Evolutionary conservation across 1,140 invertebrate species (phyloP), one percentile per base, ranked within the genome.

Genomic region (Camponotus floridanus): DNA sequence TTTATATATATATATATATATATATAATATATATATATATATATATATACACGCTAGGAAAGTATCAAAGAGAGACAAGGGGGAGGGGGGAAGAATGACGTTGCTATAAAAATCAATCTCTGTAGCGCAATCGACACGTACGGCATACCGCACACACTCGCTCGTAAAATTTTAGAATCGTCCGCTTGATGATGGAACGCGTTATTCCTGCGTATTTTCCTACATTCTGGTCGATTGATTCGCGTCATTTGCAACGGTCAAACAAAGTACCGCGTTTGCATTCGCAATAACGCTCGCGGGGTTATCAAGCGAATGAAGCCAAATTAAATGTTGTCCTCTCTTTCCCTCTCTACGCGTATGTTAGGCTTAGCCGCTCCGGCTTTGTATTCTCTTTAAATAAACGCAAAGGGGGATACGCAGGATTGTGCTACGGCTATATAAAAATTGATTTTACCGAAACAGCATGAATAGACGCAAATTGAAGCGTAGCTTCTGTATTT

Each of bases 251-350:
- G 51, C 45, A 15, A 68, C 45, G 15, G 45, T 55, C 67, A 33
- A 59, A n/a, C 13, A 59, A 73, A 42, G 51, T 73, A 73, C 71
- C 15, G 65, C 71, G 36, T 73, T 81, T 81, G 36, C 36, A 39
- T 57, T 45, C 51, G 51, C 39, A 21, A 21, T 59, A 59, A 55
- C 21, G 51, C 67, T 26, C 68, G 51, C 36, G 51, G 67, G 51
- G 8, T 73, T 73, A 61, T 73, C 36, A 68, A 71, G 26, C 45
- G 67, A 18, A 18, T 13, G 26, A 71, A 73, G 51, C n/a, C 26
- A 59, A 73, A 81, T 81, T 81, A 71, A 81, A 73, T 71, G 67
- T 81, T 59, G 36, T 26, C 13, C 51, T 81, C n/a, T 51, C 48
- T 51, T 6, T 51, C 48, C 26, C 42, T 70, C n/a, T 57, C 2